Evolutionary conservation across 2,797 vertebrate genomes (phyloP).

Genomic region (Phoxinus dragarum): DNA sequence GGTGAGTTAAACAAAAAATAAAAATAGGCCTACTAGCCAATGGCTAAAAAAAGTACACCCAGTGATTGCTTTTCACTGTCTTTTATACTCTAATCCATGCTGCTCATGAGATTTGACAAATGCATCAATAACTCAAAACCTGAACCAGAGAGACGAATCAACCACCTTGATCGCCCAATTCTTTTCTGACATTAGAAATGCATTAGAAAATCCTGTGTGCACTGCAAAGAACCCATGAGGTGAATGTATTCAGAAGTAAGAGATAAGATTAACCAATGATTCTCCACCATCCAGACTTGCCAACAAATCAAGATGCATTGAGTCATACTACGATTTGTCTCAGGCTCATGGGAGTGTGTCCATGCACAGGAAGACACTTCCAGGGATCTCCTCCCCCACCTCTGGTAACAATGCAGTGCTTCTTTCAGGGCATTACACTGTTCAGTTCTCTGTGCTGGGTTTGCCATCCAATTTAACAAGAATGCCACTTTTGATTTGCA

Average conservation of each 20-base stretch:
- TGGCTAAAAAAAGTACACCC: not conserved
- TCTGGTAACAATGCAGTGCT: not conserved
- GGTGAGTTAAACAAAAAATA: too few species aligned
- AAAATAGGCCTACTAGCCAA: too few species aligned
- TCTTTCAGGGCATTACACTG: not conserved
- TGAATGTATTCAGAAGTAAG: constrained; percentile 2
- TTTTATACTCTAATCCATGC: not conserved
- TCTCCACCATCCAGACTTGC: not conserved
- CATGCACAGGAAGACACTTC: constrained; percentile 14
- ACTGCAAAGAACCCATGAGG: constrained; percentile 3
- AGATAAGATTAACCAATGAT: constrained; percentile 24
- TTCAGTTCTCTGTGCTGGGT: constrained; percentile 16
- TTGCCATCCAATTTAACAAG: constrained; percentile 29
- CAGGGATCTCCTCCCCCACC: not conserved
- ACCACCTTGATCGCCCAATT: constrained; percentile 19
- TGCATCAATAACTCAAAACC: constrained; percentile 21
- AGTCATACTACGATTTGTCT: not conserved
- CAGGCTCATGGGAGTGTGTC: not conserved
- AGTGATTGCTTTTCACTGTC: not conserved
- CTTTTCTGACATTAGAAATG: constrained; percentile 1
- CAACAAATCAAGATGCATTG: constrained; percentile 10
- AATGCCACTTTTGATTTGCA: constrained; percentile 39
- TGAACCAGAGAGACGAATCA: constrained; percentile 30
- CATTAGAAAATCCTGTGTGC: not conserved
- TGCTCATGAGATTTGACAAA: constrained; percentile 17